phyloP scores from a whole-genome alignment of 2,113 vertebrate genomes.

The Corythornis madagascariensis region DNA sequence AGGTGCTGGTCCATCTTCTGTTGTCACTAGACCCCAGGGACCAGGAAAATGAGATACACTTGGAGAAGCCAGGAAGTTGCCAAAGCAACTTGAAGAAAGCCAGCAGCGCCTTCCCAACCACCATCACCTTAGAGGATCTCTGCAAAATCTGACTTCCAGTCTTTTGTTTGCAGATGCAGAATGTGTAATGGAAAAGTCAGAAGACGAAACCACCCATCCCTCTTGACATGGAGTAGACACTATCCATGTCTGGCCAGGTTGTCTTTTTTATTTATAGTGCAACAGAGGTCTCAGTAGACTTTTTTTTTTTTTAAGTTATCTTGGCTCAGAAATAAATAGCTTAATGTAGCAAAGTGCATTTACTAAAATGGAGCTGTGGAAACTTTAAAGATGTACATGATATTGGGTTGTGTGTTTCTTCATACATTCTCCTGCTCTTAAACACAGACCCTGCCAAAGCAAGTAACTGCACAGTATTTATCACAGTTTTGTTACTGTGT shows the following conservation, averaged over 20 bases:
- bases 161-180: neutral
- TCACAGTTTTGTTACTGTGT: conserved; percentile 57
- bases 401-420: conserved; percentile 59
- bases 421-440: conserved; percentile 53
- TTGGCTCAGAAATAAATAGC: conserved; percentile 21
- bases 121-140: neutral
- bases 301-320: neutral
- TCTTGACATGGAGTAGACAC: neutral
- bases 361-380: conserved; percentile 39
- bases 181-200: conserved; percentile 3
- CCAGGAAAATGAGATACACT: neutral
- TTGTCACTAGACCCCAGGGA: neutral
- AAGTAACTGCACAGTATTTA: conserved; percentile 68
- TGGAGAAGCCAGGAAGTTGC: neutral
- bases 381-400: conserved; percentile 46
- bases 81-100: neutral
- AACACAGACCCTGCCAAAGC: conserved; percentile 54
- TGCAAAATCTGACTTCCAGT: neutral
- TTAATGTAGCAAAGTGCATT: conserved; percentile 38
- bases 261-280: conserved; percentile 14
- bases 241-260: neutral
- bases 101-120: neutral
- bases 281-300: neutral
- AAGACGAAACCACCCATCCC: neutral
- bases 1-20: neutral